Percentiles rank a stretch among this genome's conserved stretches.
phyloP scores from a whole-genome alignment of 1,140 invertebrate genomes.

The Heliconius himera region DNA sequence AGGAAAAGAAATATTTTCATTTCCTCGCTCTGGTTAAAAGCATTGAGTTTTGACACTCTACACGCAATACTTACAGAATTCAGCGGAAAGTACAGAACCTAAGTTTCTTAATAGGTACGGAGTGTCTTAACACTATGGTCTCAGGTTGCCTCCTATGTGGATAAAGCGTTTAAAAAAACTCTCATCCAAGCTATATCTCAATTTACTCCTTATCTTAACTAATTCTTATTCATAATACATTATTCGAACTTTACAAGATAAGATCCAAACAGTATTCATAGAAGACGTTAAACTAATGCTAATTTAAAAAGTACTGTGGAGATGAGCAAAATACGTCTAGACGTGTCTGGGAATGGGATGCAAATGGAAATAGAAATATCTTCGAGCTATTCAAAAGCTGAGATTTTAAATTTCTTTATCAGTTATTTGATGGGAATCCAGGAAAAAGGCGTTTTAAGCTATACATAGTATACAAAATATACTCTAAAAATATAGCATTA shows the following conservation, averaged over 20 bases:
- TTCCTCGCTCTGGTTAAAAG: too few species aligned
- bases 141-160: too few species aligned
- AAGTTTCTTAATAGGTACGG: too few species aligned
- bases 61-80: too few species aligned
- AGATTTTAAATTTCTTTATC: slow-evolving; percentile 1
- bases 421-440: not conserved
- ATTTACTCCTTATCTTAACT: not conserved
- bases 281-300: slow-evolving; percentile 12
- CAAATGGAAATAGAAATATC: slow-evolving; percentile 7
- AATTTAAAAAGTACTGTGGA: slow-evolving; percentile 6
- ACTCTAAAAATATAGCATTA: too few species aligned
- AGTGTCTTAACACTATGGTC: too few species aligned
- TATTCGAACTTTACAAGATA: not conserved
- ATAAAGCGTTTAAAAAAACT: too few species aligned
- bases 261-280: slow-evolving; percentile 3
- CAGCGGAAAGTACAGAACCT: too few species aligned
- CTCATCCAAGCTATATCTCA: too few species aligned
- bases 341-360: slow-evolving; percentile 6
- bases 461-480: not conserved
- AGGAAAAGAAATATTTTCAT: too few species aligned
- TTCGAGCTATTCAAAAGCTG: not conserved
- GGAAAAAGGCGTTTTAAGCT: not conserved
- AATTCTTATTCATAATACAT: slow-evolving; percentile 10
- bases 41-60: too few species aligned
- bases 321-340: slow-evolving; percentile 12